These are phyloP conservation scores for Morbakka virulenta DNA, from an alignment of 30 jellyfish, hydroid and myxozoan species.

Conservation along the genomic window DNA sequence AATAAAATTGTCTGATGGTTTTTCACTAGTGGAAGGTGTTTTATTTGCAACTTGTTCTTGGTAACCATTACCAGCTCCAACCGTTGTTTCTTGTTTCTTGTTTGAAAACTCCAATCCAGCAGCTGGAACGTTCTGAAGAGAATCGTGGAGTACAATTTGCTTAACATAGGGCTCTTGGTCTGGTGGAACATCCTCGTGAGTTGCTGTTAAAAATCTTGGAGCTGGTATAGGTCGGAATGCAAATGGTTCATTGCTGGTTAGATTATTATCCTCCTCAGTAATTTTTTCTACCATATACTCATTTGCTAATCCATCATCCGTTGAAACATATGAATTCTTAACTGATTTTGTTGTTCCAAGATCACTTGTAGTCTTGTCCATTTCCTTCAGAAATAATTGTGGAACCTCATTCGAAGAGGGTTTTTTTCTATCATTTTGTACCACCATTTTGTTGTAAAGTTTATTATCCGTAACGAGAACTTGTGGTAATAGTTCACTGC, in stretches of 20 bases:
- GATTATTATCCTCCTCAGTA: background rate
- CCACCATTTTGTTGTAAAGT: background rate
- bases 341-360: background rate
- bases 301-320: background rate
- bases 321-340: background rate
- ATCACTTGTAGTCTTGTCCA: background rate
- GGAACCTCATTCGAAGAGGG: no score
- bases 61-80: no score
- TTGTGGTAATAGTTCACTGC: no score
- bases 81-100: no score
- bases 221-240: background rate
- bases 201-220: slow-evolving; percentile 6
- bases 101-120: background rate
- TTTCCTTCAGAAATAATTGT: no score
- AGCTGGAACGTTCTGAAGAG: background rate
- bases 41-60: no score
- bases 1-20: no score
- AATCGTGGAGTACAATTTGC: background rate
- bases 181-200: slow-evolving; percentile 69
- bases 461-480: background rate
- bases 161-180: slow-evolving; percentile 59
- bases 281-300: background rate
- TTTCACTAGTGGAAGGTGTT: no score
- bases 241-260: background rate
- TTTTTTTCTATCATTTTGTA: background rate